A percentile compares a stretch with the other conserved stretches of the same genome.
Evolutionary conservation across 2,113 vertebrate species (phyloP).

Genomic region (Propithecus coquereli): DNA sequence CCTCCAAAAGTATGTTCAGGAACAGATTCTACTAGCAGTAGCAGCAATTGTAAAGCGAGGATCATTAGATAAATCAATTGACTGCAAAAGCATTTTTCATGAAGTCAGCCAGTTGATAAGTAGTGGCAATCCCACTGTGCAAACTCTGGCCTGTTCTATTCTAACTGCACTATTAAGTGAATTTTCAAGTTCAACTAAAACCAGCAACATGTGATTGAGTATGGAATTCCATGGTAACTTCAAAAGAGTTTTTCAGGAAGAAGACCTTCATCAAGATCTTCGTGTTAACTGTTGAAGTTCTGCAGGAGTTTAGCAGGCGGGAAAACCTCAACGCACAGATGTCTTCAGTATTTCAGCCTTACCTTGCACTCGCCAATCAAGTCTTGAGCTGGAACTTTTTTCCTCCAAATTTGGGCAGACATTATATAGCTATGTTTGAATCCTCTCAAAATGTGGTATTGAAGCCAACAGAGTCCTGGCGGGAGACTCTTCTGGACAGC

Average conservation of each 20-base stretch:
- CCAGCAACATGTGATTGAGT: too few species aligned
- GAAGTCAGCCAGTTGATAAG: conserved; percentile 98
- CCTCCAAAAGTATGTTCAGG: conserved; percentile 97
- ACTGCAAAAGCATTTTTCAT: conserved; percentile 97
- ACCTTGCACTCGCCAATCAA: conserved; percentile 97
- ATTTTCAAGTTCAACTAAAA: too few species aligned
- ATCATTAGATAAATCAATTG: conserved; percentile 96
- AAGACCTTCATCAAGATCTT: conserved; percentile 96
- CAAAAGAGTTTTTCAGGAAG: too few species aligned
- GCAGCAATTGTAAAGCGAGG: conserved; percentile 98
- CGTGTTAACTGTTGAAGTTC: conserved; percentile 95
- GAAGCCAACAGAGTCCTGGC: conserved; percentile 98
- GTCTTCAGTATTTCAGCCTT: conserved; percentile 98
- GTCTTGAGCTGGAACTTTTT: conserved; percentile 99
- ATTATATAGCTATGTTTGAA: conserved; percentile 99
- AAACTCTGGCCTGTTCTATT: too few species aligned
- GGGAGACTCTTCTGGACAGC: conserved; percentile 97
- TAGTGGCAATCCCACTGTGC: conserved; percentile 96
- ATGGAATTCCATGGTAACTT: too few species aligned
- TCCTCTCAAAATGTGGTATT: conserved; percentile 98
- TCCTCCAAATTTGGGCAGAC: conserved; percentile 98
- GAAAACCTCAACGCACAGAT: conserved; percentile 97
- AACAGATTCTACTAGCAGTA: conserved; percentile 98
- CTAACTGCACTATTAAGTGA: too few species aligned
- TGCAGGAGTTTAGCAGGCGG: conserved; percentile 96